Conservation (phyloP, 2,888 invertebrate genomes). For the Andrena marginata region DNA sequence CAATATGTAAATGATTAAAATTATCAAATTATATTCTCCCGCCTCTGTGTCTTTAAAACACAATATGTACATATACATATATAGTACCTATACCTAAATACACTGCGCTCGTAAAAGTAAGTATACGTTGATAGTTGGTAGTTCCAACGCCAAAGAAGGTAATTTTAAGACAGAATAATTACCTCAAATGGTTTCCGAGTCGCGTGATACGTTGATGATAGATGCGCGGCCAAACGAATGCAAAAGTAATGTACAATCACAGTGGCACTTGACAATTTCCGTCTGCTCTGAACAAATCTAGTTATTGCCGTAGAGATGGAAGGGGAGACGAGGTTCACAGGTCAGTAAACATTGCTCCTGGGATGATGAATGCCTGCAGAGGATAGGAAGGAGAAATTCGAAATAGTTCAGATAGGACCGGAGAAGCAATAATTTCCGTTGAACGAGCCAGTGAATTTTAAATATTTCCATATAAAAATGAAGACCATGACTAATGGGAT, state of each 20-base stretch:
- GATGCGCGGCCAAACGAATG: conserved; percentile 30
- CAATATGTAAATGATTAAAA: too few species aligned
- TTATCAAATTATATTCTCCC: too few species aligned
- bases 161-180: conserved; percentile 64
- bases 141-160: neutral
- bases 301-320: neutral
- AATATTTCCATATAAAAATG: conserved; percentile 77
- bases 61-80: too few species aligned
- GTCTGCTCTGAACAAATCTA: conserved; percentile 48
- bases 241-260: conserved; percentile 50
- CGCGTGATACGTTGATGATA: conserved; percentile 21
- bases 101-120: too few species aligned
- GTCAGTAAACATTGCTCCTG: conserved; percentile 25
- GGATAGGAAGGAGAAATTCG: conserved; percentile 12
- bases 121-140: too few species aligned
- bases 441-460: conserved; percentile 71
- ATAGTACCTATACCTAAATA: too few species aligned
- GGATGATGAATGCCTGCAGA: conserved; percentile 15
- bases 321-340: conserved; percentile 4
- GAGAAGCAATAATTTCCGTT: conserved; percentile 73
- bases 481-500: conserved; percentile 68
- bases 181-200: conserved; percentile 34
- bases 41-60: too few species aligned
- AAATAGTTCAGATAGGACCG: conserved; percentile 42
- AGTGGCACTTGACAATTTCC: conserved; percentile 67